Percentiles rank a stretch among this genome's conserved stretches.
Conservation (phyloP, 2,888 invertebrate genomes). For the Physocephala rufipes region DNA sequence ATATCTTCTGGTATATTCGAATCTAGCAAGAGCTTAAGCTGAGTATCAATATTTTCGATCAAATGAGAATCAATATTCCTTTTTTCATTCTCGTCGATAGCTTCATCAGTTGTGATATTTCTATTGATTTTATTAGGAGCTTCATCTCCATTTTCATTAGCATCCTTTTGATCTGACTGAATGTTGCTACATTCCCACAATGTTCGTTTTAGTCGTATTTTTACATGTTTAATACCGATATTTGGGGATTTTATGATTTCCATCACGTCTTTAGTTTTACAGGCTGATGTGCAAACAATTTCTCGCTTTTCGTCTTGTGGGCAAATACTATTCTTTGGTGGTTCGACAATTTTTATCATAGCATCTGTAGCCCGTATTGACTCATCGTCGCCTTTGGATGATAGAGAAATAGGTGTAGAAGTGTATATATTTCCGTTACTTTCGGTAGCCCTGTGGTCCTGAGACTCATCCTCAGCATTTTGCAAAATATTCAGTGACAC, state of each 20-base stretch:
- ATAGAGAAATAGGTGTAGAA: no score
- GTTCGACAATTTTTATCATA: no score
- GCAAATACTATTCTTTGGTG: no score
- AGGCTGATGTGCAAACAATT: background rate
- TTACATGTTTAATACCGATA: constrained; percentile 25
- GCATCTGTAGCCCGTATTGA: no score
- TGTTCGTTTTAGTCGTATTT: constrained; percentile 34
- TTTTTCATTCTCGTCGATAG: background rate
- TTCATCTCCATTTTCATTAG: background rate
- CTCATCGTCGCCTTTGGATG: no score
- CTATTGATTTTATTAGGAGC: background rate
- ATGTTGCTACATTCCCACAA: background rate
- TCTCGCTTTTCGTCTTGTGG: background rate
- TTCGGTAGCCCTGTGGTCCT: no score
- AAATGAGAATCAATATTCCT: no score
- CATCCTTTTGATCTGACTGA: background rate
- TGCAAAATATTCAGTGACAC: no score
- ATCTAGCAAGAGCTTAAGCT: background rate
- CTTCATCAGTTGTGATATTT: background rate
- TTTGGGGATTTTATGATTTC: constrained; percentile 1
- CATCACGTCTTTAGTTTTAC: background rate
- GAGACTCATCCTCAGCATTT: no score
- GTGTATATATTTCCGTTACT: no score
- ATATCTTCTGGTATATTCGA: background rate
- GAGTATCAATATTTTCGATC: no score